phyloP scores from a whole-genome alignment of 2,113 vertebrate genomes.

The Nannobrachium achirus region DNA sequence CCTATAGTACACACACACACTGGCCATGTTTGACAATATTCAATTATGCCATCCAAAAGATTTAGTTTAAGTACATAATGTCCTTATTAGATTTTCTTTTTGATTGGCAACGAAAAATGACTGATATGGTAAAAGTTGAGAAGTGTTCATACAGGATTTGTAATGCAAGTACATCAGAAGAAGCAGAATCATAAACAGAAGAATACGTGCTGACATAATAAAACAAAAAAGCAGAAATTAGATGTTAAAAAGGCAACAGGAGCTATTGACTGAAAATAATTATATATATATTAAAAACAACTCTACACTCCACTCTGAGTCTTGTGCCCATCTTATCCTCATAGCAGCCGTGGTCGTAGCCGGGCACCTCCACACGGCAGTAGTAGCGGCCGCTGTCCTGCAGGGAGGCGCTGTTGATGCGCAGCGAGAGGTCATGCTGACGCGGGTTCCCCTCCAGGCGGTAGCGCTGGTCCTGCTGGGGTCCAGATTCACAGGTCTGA shows the following conservation, averaged over 20 bases:
- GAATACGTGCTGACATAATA: too few species aligned
- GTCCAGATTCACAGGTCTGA: conserved; percentile 81
- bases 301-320: conserved; percentile 85
- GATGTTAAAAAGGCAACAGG: too few species aligned
- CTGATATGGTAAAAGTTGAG: too few species aligned
- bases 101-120: too few species aligned
- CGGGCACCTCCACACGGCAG: conserved; percentile 88
- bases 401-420: conserved; percentile 84
- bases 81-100: not conserved
- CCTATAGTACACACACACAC: not conserved
- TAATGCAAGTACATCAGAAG: too few species aligned
- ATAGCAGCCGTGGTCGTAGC: conserved; percentile 82
- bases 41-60: not conserved
- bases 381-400: conserved; percentile 88
- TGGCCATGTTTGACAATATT: too few species aligned
- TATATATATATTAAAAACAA: too few species aligned
- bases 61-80: not conserved
- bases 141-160: too few species aligned
- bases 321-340: conserved; percentile 89
- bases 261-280: too few species aligned
- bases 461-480: conserved; percentile 87
- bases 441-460: conserved; percentile 88
- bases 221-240: too few species aligned
- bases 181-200: not conserved
- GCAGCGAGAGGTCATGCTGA: conserved; percentile 89